A percentile compares a stretch with the other conserved stretches of the same genome.
Conservation (phyloP, 1,140 invertebrate species). For the Grapholita molesta region DNA sequence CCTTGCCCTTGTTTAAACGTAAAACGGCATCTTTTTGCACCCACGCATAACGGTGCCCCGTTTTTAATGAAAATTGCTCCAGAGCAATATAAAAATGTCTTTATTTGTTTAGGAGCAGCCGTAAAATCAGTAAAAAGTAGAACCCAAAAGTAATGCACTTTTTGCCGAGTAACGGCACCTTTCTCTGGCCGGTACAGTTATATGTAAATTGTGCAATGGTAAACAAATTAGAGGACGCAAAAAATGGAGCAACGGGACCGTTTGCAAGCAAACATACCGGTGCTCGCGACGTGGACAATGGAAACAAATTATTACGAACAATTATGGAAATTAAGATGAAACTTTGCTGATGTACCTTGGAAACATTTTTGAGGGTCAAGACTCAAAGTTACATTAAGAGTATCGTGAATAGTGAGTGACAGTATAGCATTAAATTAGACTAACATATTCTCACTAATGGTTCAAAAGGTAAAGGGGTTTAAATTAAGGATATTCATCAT, state of each 20-base stretch:
- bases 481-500: too few relatives aligned
- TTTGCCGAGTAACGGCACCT: conserved; percentile 40
- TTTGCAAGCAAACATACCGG: neutral
- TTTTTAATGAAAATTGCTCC: conserved; percentile 37
- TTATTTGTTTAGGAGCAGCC: conserved; percentile 51
- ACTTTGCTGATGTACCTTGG: neutral
- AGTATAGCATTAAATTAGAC: too few relatives aligned
- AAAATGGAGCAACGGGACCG: conserved; percentile 22
- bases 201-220: conserved; percentile 42
- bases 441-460: too few relatives aligned
- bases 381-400: too few relatives aligned
- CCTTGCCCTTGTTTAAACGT: conserved; percentile 10
- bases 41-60: conserved; percentile 37
- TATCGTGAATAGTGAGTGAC: too few relatives aligned
- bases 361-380: too few relatives aligned
- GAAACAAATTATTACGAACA: neutral
- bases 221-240: conserved; percentile 30
- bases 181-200: conserved; percentile 45
- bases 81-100: conserved; percentile 55
- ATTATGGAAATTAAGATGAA: neutral
- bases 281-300: neutral
- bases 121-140: conserved; percentile 61
- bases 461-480: too few relatives aligned
- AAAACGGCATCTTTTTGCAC: conserved; percentile 31
- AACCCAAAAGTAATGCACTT: conserved; percentile 47